These are phyloP conservation scores for Exaiptasia diaphana DNA, from an alignment of 64 coral and sea anemone genomes.

Conservation along the genomic window DNA sequence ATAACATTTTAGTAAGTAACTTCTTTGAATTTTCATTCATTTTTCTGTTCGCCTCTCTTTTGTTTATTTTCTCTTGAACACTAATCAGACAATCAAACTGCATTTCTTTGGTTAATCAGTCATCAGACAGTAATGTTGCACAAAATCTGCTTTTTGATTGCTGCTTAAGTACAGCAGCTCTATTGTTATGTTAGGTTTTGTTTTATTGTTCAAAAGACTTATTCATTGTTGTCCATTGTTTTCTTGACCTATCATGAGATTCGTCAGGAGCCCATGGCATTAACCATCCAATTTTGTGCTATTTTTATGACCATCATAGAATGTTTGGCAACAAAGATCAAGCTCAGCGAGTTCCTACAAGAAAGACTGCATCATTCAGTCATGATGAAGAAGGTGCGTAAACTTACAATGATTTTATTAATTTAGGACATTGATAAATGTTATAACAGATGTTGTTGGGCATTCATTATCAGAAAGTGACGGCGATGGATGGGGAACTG, in stretches of 20 bases:
- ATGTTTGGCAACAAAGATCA: background rate
- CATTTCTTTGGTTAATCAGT: background rate
- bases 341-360: background rate
- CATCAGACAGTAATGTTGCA: background rate
- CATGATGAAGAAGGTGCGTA: background rate
- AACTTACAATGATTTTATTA: background rate
- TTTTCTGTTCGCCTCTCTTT: background rate
- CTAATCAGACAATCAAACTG: background rate
- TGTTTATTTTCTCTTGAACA: background rate
- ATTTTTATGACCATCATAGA: background rate
- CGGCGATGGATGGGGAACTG: constrained; percentile 36
- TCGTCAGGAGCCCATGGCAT: background rate
- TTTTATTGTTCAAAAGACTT: background rate
- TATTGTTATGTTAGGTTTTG: background rate
- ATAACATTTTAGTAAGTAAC: no score
- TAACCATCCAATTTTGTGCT: background rate
- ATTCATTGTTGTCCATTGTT: background rate
- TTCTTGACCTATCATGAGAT: background rate
- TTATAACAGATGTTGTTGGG: background rate
- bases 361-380: background rate
- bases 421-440: background rate
- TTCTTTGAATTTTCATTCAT: background rate
- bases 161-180: background rate
- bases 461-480: constrained; percentile 38
- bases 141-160: background rate